Base-by-base conservation (phyloP, 2,888 invertebrate genomes). In the Barypeithes pellucidus region DNA sequence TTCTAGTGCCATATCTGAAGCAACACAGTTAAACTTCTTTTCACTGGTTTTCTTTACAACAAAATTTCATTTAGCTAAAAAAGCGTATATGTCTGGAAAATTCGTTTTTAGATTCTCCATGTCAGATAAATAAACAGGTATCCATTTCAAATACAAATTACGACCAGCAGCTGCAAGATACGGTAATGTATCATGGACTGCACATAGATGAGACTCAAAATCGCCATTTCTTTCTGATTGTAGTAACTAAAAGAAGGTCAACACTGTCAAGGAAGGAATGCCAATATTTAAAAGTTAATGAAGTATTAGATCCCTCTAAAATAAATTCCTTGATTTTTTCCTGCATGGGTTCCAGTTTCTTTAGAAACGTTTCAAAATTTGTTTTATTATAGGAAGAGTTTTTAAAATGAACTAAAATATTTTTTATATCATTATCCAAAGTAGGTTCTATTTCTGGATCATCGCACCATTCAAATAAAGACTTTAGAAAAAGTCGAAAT, bases 11-110 rank as follows among this genome's bases (percentile, higher is more conserved):
- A 61, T 61, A 72, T 77, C 78, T 9, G 75, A 78, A n/a, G 76
- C 77, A 4, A 78, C 77, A 39, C 76, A 77, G 50, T 77, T 78
- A 69, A 79, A 79, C 36, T 54, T 39, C 29, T 61, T 73, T 39
- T 68, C 45, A 54, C 45, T 50, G 12, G 74, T 77, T 62, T 71
- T 75, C 24, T 70, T 74, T 3, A 77, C 77, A 57, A 75, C 76
- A 72, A 77, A 76, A 72, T 77, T 76, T 1, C 77, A 75, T 14
- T 63, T 57, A 16, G 5, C 61, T 16, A 77, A 59, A 61, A 9
- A 41, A 9, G 8, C 2, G 12, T 61, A 61, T 4, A 61, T 61
- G 1, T 61, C 11, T 39, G 61, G 61, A 3, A 18, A 3, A 7
- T 43, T 29, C 16, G 24, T 1, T 36, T 50, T 50, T 4, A 65